Conservation (phyloP, 1,140 invertebrate species). For the Steinernema feltiae region DNA sequence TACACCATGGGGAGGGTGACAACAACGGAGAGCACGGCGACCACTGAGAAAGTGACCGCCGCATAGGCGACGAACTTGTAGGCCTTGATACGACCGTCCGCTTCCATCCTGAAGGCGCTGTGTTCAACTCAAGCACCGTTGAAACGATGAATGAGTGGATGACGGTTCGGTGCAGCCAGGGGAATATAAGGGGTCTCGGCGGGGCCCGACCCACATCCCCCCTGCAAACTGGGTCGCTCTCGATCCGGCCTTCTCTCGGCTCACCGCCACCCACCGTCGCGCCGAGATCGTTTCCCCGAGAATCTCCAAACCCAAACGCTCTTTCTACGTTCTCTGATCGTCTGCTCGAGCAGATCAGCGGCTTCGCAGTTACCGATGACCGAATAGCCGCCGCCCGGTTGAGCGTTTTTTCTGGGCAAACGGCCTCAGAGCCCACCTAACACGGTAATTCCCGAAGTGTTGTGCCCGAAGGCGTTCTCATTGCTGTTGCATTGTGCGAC, state of each 20-base stretch:
- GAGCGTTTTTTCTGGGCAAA: not conserved
- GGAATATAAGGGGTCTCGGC: not conserved
- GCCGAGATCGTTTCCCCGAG: not conserved
- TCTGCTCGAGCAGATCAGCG: no score
- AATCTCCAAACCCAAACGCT: not conserved
- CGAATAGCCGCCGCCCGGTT: not conserved
- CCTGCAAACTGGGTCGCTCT: slow-evolving; percentile 33
- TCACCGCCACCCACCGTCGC: not conserved
- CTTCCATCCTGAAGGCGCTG: slow-evolving; percentile 19
- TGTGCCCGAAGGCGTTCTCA: not conserved
- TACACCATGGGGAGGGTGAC: slow-evolving; percentile 27
- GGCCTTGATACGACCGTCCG: slow-evolving; percentile 24
- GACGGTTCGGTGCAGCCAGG: not conserved
- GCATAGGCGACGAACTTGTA: slow-evolving; percentile 31
- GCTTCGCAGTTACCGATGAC: not conserved
- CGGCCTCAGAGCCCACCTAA: not conserved
- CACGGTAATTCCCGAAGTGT: not conserved
- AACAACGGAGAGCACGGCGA: slow-evolving; percentile 21
- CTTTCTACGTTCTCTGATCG: not conserved
- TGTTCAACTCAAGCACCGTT: not conserved
- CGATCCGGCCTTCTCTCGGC: not conserved
- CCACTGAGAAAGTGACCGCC: slow-evolving; percentile 22
- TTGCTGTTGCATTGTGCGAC: slow-evolving; percentile 5
- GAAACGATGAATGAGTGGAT: slow-evolving; percentile 10
- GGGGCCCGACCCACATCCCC: not conserved